A percentile compares a stretch with the other conserved stretches of the same genome.
Evolutionary conservation across 2,888 invertebrate genomes (phyloP).

Genomic region (Drosophila tanythrix): DNA sequence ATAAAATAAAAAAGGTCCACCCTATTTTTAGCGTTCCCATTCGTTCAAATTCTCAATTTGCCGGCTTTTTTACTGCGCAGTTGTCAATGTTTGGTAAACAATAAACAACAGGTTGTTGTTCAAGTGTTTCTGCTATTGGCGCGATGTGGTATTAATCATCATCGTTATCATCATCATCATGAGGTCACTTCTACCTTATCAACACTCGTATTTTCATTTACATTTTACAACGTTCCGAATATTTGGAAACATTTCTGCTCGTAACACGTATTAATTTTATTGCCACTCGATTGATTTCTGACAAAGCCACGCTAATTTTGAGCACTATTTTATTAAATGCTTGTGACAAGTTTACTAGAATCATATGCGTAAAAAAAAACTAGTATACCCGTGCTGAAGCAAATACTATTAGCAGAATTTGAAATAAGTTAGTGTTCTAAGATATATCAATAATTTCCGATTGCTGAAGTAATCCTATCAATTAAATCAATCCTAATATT

Average conservation of each 20-base stretch:
- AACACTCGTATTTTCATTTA: not conserved
- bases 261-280: conserved; percentile 2
- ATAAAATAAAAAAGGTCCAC: conserved; percentile 49
- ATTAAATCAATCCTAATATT: not conserved
- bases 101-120: conserved; percentile 47
- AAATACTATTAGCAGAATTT: not conserved
- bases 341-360: not conserved
- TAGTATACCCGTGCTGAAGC: not conserved
- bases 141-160: conserved; percentile 50
- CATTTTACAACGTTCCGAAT: conserved; percentile 20
- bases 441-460: not conserved
- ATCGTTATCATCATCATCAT: conserved; percentile 16
- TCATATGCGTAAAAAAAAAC: not conserved
- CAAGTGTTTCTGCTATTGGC: conserved; percentile 47
- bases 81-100: conserved; percentile 70
- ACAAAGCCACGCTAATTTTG: not conserved
- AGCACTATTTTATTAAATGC: not conserved
- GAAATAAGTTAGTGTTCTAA: not conserved
- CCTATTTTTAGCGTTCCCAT: conserved; percentile 23
- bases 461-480: not conserved
- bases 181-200: conserved; percentile 6
- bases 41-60: conserved; percentile 31
- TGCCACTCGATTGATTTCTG: not conserved
- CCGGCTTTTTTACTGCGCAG: conserved; percentile 63
- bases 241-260: not conserved